A percentile compares a stretch with the other conserved stretches of the same genome.
Conservation (phyloP, 2,113 vertebrate genomes). For the Drymodes brunneopygia region DNA sequence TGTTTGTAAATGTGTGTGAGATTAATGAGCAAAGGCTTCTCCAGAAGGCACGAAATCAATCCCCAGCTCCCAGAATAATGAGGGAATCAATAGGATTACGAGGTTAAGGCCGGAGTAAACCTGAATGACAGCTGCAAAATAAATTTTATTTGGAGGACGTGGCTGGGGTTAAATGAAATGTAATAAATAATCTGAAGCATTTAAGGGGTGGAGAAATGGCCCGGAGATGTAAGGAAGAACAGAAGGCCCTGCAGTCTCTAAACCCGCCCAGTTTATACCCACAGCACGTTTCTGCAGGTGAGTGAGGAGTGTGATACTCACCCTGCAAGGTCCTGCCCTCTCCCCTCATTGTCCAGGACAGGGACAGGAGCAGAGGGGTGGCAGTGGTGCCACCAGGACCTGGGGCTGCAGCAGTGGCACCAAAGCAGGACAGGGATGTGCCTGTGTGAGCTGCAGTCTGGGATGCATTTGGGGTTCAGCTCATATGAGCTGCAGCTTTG, state of each 20-base stretch:
- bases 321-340: neutral
- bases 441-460: rapidly evolving
- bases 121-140: constrained; percentile 75
- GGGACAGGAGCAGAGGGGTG: neutral
- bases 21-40: constrained; percentile 58
- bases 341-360: neutral
- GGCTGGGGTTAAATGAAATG: constrained; percentile 72
- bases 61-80: constrained; percentile 40
- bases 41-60: constrained; percentile 49
- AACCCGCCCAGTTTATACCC: neutral
- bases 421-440: neutral
- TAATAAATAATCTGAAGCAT: constrained; percentile 70
- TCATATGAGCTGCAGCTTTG: neutral
- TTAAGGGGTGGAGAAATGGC: constrained; percentile 43
- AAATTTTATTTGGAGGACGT: constrained; percentile 75
- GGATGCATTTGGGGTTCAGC: rapidly evolving
- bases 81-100: constrained; percentile 74
- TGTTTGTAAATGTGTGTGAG: constrained; percentile 6
- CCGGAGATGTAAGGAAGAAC: constrained; percentile 7
- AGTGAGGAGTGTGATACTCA: neutral
- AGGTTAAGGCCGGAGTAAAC: constrained; percentile 74
- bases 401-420: neutral
- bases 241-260: neutral
- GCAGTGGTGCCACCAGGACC: neutral
- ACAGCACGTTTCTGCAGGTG: rapidly evolving